These are phyloP conservation scores for Esox niger DNA, from an alignment of 2,113 vertebrate genomes.

Conservation along the genomic window DNA sequence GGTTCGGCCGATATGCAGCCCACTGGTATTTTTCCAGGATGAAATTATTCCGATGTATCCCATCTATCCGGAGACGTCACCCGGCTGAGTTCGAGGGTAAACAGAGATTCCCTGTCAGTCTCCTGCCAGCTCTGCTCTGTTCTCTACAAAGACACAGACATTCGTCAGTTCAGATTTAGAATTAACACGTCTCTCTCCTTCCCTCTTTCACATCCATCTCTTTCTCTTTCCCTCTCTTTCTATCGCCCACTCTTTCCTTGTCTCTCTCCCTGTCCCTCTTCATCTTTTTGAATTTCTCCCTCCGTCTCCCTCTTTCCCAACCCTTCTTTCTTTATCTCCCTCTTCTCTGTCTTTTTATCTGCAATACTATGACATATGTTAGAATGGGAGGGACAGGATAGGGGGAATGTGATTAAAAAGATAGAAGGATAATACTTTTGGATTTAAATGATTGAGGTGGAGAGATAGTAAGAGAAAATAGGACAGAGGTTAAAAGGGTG, in stretches of 20 bases:
- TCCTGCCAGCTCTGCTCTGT: conserved; percentile 50
- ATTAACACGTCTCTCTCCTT: no score
- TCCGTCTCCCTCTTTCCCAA: no score
- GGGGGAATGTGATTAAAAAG: not conserved
- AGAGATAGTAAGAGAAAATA: not conserved
- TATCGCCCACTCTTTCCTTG: no score
- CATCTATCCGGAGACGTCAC: conserved; percentile 55
- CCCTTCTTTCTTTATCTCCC: conserved; percentile 19
- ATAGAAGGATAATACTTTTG: not conserved
- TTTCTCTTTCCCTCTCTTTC: no score
- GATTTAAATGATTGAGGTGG: not conserved
- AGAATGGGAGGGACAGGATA: not conserved
- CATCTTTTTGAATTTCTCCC: no score
- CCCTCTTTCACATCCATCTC: no score
- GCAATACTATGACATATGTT: no score
- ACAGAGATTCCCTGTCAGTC: conserved; percentile 55
- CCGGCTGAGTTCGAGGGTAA: conserved; percentile 62
- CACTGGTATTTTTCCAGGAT: conserved; percentile 52
- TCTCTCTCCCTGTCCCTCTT: conserved; percentile 24
- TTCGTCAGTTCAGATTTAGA: conserved; percentile 65
- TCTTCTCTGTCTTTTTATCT: conserved; percentile 2
- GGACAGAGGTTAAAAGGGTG: not conserved
- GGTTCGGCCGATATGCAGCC: conserved; percentile 45
- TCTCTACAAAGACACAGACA: conserved; percentile 37
- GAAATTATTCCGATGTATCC: conserved; percentile 52